Base-by-base conservation (phyloP, 2,797 vertebrate species). In the Gymnocypris eckloni region DNA sequence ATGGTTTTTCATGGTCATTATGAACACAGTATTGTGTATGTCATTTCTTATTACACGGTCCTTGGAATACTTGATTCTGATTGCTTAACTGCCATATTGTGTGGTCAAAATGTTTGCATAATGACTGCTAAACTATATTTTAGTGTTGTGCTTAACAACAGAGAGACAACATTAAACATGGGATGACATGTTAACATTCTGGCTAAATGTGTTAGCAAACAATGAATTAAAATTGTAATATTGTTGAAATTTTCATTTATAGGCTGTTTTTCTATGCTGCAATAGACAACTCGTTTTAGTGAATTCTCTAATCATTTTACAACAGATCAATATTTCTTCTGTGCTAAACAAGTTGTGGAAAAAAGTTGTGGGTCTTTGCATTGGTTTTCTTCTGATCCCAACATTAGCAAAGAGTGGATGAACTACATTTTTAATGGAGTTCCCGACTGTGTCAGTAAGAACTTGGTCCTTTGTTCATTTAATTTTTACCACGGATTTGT, bases 1-100 rank as follows among this genome's bases (percentile, higher is more conserved):
- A 91, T 66, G 16, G 22, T 86, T 71, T 77, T 7, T 64, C n/a
- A 78, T 33, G 33, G 33, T n/a, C 7, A 83, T 76, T 39, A 39
- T 20, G 25, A 75, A 41, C 71, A 83, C 18, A 9, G 2, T 75
- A 50, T 66, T 13, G 7, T 61, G 25, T 61, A 43, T 45, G 20
- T 43, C 0, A 82, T 82, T 77, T 66, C 25, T 66, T 39, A n/a
- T 37, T 72, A 33, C 45, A 50, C 28, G 25, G 18, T 18, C 25
- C 25, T 52, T 2, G 1, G 45, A 33, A 75, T 72, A 25, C 1
- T 48, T 72, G 39, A 71, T 72, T 48, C n/a, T 72, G n/a, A 75
- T 75, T 33, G 25, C 4, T 33, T 12, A 56, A 56, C 50, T 39
- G 50, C 28, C 73, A 39, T 22, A 48, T 9, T 50, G 33, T 39